Base-by-base conservation (phyloP, 1,140 invertebrate species). In the Homalodisca vitripennis region DNA sequence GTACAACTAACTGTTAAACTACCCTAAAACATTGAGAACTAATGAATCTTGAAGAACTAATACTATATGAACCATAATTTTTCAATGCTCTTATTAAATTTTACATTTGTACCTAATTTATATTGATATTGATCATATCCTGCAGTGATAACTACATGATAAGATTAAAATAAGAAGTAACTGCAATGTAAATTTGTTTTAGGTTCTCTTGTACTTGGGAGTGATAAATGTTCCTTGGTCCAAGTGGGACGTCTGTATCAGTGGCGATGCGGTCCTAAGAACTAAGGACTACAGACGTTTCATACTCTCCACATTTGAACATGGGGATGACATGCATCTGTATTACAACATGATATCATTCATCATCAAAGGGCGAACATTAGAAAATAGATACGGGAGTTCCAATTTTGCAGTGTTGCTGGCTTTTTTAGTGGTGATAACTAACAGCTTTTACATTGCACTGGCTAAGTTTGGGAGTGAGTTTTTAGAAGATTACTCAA, bases 291-390 rank as follows among this genome's bases (percentile, higher is more conserved):
- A 84, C 79, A 74, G 78, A 22, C 79, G 87, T 14, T 80, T 91
- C 17, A 63, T 90, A 12, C 70, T 87, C 6, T 85, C 85, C 1
- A 81, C 84, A 14, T 82, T 91, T 70, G 87, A 87, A 76, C 89
- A 91, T 80, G 86, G 81, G 1, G 84, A 88, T 60, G 89, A 90
- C 72, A 86, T 88, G 84, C 89, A 91, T 79, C 80, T 91, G 0
- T 91, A 90, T 75, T 90, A 88, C 75, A 91, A 91, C 74, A 91
- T 91, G 89, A 77, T 85, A 17, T 90, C 89, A 1, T 85, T 90
- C 46, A 77, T 89, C 10, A 77, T 86, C 26, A 91, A 91, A 80
- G 89, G 88, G 10, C 78, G 78, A 1, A 72, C 80, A 29, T 74
- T 87, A 1, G 89, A 91, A 75, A 79, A 78, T 3, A 79, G 80